Evolutionary conservation across 2,797 vertebrate genomes (phyloP), one percentile per base, ranked within the genome.

Genomic region (Hirundo rustica): DNA sequence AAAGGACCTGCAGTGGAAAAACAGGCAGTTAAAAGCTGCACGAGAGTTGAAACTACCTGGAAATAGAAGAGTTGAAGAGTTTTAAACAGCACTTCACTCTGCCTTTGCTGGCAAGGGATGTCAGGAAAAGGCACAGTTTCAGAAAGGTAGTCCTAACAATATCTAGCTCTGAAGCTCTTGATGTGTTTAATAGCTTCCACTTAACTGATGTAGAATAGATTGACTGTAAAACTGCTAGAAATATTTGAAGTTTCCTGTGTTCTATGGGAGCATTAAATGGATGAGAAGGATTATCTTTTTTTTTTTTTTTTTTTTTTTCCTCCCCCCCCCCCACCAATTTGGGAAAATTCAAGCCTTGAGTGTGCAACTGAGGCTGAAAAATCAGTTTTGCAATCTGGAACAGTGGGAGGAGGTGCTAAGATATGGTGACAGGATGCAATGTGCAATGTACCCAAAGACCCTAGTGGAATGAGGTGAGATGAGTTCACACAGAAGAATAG

Each of bases 121-220:
- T 92, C 75, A 89, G 91, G 54, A 89, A 96, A 89, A 95, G 75
- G 68, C 70, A 92, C 73, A 40, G 60, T 75, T 92, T 94, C 81
- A 80, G 91, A 91, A 91, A 93, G 44, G 48, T 75, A 89, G 65
- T 64, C 78, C 68, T 88, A 89, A 94, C 75, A 96, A 92, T 83
- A 92, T 78, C 65, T 65, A 27, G 27, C 36, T 89, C 68, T 83
- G 81, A 87, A 91, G 68, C 85, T 92, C 89, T 94, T 93, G 68
- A 82, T 92, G 61, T 89, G 42, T 61, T 91, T 94, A 96, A 95
- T 68, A 77, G 82, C 82, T 96, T 93, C 89, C 91, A 93, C 88
- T 91, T 93, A 92, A 89, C 75, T 89, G 81, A 87, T 67, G 68
- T 57, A 91, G 75, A 93, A 93, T 72, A 85, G 70, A 77, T 74